Conservation (phyloP, 2,797 vertebrate genomes). For the Mus caroli region DNA sequence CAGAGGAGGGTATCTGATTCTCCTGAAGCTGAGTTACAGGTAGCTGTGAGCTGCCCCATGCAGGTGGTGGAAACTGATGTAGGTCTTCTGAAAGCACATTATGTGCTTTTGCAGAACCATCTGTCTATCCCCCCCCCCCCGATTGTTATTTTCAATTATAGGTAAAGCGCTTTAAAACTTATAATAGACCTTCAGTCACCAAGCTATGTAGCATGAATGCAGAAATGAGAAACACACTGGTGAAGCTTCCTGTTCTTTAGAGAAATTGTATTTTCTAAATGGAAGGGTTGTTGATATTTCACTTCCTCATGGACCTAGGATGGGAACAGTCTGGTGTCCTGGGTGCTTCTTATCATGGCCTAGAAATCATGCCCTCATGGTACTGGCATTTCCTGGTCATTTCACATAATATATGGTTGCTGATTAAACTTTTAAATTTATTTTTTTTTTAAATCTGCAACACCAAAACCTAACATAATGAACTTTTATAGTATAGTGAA, state of each 20-base stretch:
- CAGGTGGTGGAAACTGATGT: not conserved
- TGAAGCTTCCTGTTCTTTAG: not conserved
- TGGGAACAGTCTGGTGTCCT: not conserved
- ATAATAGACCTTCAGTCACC: not conserved
- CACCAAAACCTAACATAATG: not conserved
- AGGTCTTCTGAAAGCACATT: not conserved
- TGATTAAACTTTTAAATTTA: slow-evolving; percentile 5
- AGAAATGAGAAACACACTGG: not conserved
- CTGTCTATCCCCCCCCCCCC: no score
- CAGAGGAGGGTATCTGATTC: not conserved
- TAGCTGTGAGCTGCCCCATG: not conserved
- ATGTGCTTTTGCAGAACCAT: not conserved
- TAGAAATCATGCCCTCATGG: not conserved
- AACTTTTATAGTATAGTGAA: slow-evolving; percentile 34
- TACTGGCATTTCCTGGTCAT: not conserved
- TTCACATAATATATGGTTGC: not conserved
- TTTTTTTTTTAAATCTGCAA: not conserved
- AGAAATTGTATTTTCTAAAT: not conserved
- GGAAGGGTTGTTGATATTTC: not conserved
- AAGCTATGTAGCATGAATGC: not conserved
- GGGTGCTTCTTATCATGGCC: not conserved
- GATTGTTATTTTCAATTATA: not conserved
- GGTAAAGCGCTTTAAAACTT: not conserved
- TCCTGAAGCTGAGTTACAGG: not conserved
- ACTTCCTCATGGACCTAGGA: not conserved